Base-by-base conservation (phyloP, 2,888 invertebrate species). In the Julus scanicus region DNA sequence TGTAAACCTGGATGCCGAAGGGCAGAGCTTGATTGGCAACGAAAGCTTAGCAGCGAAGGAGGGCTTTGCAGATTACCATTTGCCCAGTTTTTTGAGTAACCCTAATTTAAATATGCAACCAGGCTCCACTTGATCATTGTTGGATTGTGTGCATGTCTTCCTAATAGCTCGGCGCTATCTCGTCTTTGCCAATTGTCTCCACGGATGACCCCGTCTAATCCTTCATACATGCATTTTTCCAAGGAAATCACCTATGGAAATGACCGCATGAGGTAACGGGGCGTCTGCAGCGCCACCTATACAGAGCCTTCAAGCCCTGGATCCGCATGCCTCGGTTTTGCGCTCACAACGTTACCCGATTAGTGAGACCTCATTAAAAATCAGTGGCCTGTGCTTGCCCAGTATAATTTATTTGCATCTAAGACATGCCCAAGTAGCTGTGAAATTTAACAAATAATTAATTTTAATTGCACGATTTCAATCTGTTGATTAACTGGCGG, bases 1-100 rank as follows among this genome's bases (percentile, higher is more conserved):
- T 48, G 86, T 86, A 86, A 48, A 86, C 39, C 57, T 57, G 57
- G 57, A 57, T 57, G 57, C 57, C 57, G 57, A 57, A 57, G 57
- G 57, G 57, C 57, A 57, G 57, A 15, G 57, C 57, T 57, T 57
- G 57, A 57, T 57, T 57, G 57, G 57, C 57, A 57, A 57, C 57
- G 57, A 57, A 57, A 57, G 57, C 57, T 57, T 57, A 57, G 57
- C 57, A 57, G 57, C 57, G 3, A 57, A 57, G 57, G 57, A 57
- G 13, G 57, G 57, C 57, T 57, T 57, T 57, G 57, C 57, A 57
- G 57, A 57, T 57, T 57, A 57, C 57, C 57, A 57, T 57, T 57
- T 57, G 57, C 57, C 57, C 57, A 57, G n/a, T 57, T 57, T 57
- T 57, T 57, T 57, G 57, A 57, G 9, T 57, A 57, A 57, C 57